Evolutionary conservation across 2,797 vertebrate genomes (phyloP), one percentile per base, ranked within the genome.

Genomic region (Coregonus suidteri): DNA sequence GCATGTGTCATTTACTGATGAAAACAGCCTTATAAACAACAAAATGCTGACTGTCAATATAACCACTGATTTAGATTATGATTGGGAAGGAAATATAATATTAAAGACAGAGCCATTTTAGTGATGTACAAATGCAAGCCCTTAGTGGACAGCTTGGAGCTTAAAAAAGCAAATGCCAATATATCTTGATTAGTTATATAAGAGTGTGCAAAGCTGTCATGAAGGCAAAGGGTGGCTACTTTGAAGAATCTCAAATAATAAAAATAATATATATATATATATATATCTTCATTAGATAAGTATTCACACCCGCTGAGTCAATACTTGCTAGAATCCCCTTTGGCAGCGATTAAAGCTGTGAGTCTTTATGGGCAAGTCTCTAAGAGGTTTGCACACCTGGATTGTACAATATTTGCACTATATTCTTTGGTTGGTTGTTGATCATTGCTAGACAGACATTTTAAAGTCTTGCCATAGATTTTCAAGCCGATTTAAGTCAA

Each of bases 1-100:
- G 84, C 83, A 83, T 84, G 87, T 87, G 86, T 92, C 88, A 91
- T 91, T 67, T 67, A 34, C 65, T 67, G 65, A 34, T 67, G 83
- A 86, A 91, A 92, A 91, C 90, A 87, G 87, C 88, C 83, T 77
- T 73, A 85, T 86, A 91, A 93, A 93, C 86, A 90, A 91, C 53
- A 92, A 92, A 92, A 71, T 89, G 91, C 90, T 64, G 89, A 91
- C 89, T 92, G 91, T 94, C 90, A 92, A 88, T 93, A 92, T 88
- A 89, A 92, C 87, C 86, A 90, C 84, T 82, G 90, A 93, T 91
- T 91, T 89, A 91, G 91, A 92, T 93, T 93, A 92, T 77, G 84
- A 86, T 25, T 82, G 64, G 79, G 76, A 88, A 87, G 79, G 79
- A 89, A 88, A 92, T 92, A 88, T 87, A 91, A 90, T 90, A 93